Evolutionary conservation across 2,797 vertebrate genomes (phyloP).

Genomic region (Protosalanx chinensis): DNA sequence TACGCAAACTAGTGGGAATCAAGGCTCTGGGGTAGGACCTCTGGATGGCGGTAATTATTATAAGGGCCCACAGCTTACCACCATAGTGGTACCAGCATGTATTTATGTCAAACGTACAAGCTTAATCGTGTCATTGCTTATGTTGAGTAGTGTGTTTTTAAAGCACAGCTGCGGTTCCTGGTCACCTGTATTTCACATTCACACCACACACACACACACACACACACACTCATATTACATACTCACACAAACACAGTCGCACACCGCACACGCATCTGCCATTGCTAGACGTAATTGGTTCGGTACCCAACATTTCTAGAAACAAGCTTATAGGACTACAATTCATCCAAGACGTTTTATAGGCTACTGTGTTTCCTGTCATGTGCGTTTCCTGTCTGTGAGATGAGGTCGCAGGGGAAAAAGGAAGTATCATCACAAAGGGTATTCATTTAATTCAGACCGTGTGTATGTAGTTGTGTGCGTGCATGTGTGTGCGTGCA

Average conservation of each 20-base stretch:
- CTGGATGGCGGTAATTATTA: not conserved
- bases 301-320: too few relatives aligned
- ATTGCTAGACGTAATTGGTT: too few relatives aligned
- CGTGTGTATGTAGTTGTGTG: not conserved
- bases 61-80: too few relatives aligned
- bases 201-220: too few relatives aligned
- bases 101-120: not conserved
- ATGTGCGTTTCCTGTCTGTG: not conserved
- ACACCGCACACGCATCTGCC: too few relatives aligned
- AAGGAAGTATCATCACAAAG: not conserved
- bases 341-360: not conserved
- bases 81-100: not conserved
- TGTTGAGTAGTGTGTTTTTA: not conserved
- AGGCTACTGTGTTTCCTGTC: not conserved
- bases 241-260: not conserved
- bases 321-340: not conserved
- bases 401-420: not conserved
- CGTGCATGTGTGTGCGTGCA: too few relatives aligned
- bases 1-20: too few relatives aligned
- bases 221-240: not conserved
- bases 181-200: not conserved
- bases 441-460: not conserved
- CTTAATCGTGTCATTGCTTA: not conserved
- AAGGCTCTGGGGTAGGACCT: too few relatives aligned
- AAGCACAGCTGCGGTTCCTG: not conserved